A percentile compares a stretch with the other conserved stretches of the same genome.
Evolutionary conservation across 2,797 vertebrate species (phyloP).

Genomic region (Clamator glandarius): DNA sequence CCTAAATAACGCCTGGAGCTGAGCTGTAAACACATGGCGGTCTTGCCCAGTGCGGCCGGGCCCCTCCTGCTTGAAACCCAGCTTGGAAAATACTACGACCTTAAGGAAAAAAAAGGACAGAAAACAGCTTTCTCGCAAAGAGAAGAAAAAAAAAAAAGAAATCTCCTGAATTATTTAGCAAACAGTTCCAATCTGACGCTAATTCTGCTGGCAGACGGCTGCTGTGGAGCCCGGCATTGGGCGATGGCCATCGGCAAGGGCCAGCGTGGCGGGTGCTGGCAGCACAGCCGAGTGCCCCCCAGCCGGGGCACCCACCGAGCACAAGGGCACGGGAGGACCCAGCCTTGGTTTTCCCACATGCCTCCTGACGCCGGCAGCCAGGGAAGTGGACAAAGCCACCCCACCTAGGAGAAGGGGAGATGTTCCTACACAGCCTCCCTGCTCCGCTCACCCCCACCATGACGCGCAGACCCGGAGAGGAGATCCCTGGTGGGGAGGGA

Average conservation of each 20-base stretch:
- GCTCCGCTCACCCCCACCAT: neutral
- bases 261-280: neutral
- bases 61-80: neutral
- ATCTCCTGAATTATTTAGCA: slow-evolving; percentile 69
- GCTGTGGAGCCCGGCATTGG: neutral
- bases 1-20: slow-evolving; percentile 56
- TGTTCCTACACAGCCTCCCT: no score
- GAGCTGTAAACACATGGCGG: slow-evolving; percentile 56
- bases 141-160: neutral
- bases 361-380: fast-evolving
- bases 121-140: neutral
- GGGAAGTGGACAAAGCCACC: neutral
- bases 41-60: neutral
- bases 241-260: slow-evolving; percentile 1
- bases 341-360: neutral
- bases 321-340: no score
- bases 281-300: neutral
- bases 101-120: neutral
- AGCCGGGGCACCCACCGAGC: neutral
- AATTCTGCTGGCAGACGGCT: slow-evolving; percentile 37
- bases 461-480: fast-evolving
- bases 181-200: slow-evolving; percentile 32
- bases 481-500: no score
- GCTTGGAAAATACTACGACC: slow-evolving; percentile 25
- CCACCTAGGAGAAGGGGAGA: no score